A percentile compares a stretch with the other conserved stretches of the same genome.
Evolutionary conservation across 2,797 vertebrate species (phyloP).

Genomic region (Sebastes iracundus): DNA sequence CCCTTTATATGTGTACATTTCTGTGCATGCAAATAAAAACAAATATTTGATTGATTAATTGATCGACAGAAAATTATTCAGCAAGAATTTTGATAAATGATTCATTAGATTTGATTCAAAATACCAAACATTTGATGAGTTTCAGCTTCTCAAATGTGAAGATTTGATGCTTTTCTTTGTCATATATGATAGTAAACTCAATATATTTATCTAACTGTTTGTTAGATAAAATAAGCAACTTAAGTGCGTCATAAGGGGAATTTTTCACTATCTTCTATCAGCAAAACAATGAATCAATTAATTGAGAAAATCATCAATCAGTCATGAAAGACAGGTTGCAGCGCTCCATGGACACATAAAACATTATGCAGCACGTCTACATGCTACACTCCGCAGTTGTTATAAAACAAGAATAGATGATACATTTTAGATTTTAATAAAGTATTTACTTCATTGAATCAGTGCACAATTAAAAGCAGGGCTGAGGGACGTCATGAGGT

Average conservation of each 20-base stretch:
- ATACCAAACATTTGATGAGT: neutral
- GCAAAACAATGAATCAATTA: neutral
- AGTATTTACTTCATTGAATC: neutral
- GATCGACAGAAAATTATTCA: fast-evolving
- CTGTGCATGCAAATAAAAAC: neutral
- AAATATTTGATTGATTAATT: neutral
- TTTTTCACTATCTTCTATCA: neutral
- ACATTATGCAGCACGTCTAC: neutral
- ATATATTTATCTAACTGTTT: neutral
- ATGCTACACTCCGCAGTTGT: neutral
- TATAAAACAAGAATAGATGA: neutral
- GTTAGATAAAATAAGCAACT: no score
- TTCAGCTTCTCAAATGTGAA: neutral
- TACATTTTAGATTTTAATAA: neutral
- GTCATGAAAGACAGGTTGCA: neutral
- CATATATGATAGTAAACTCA: neutral
- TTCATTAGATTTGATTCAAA: neutral
- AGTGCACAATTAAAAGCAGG: neutral
- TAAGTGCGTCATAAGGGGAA: no score
- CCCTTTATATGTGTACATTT: neutral
- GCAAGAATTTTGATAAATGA: no score
- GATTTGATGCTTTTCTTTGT: neutral
- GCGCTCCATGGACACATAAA: neutral
- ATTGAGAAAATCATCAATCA: no score
- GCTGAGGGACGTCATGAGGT: neutral